Evolutionary conservation across 1,140 invertebrate species (phyloP), one percentile per base, ranked within the genome.

Genomic region (Brachionus koreanus): DNA sequence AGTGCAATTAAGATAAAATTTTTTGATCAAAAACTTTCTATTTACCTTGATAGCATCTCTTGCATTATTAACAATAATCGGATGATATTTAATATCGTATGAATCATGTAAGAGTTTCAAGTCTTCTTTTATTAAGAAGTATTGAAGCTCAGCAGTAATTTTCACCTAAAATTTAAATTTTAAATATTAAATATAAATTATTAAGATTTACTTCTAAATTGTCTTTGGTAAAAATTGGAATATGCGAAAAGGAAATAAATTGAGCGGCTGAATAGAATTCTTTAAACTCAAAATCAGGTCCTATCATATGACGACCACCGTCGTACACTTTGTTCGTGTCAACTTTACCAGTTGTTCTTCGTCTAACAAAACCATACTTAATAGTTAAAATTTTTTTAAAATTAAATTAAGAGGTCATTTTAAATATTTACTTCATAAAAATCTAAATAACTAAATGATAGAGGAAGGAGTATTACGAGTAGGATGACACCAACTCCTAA

Each of bases 11-110:
- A 65, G 39, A 49, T 33, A 37, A 13, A 65, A 42, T 35, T 42
- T 72, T 16, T 83, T 37, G 1, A 29, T 5, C n/a, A 12, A 46
- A 46, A 83, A 42, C 1, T 6, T 61, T 13, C 42, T 67, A 46
- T 7, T 74, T 37, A 86, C 86, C 84, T 86, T 87, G 3, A 87
- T 23, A 0, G 86, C 86, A 83, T 86, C 85, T 65, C 85, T 74
- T 7, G 85, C 86, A 72, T 84, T 86, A 25, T 83, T 84, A 25
- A 83, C 75, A 35, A 87, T 83, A 3, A 86, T 84, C 12, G 84
- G 83, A 39, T 85, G 69, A 83, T 87, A 87, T 81, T 85, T 84
- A 1, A 86, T 13, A 72, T 86, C 86, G 82, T 85, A 87, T 9
- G 84, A 76, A 25, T 84, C 76, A 75, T 87, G 86, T 9, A 87